Percentiles rank a stretch among this genome's conserved stretches.
Evolutionary conservation across 2,113 vertebrate species (phyloP).

Genomic region (Astur gentilis): DNA sequence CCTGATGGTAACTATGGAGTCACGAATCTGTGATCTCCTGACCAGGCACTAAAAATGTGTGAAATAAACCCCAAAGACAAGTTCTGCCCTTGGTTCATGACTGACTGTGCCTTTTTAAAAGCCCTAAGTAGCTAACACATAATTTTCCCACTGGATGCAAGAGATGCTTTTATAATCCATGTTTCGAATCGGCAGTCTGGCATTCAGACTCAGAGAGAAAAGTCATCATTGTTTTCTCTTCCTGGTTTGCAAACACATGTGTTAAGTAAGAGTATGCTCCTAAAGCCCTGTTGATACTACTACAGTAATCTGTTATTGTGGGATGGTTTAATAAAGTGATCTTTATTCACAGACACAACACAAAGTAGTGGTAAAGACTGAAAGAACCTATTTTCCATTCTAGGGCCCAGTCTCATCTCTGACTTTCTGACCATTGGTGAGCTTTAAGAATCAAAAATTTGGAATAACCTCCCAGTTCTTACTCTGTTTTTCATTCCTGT

Average conservation of each 20-base stretch:
- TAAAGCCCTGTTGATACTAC: neutral
- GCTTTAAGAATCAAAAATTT: neutral
- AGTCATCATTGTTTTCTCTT: neutral
- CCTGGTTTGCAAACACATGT: neutral
- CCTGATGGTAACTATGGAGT: accelerated
- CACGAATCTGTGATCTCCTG: neutral
- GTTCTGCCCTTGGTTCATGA: neutral
- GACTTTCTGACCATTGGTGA: neutral
- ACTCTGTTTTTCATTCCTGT: neutral
- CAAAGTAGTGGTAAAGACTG: neutral
- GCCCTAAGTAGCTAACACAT: neutral
- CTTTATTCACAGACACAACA: neutral
- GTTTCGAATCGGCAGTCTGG: neutral
- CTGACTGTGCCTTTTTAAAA: neutral
- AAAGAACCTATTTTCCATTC: neutral
- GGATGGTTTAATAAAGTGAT: neutral
- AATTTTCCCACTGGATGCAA: neutral
- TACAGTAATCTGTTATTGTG: neutral
- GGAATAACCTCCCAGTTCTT: neutral
- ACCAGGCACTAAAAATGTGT: neutral
- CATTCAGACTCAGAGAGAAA: neutral
- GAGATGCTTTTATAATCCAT: neutral
- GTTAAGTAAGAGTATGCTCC: neutral
- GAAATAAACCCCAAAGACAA: neutral
- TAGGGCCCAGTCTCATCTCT: neutral